Evolutionary conservation across 2,797 vertebrate species (phyloP).

Genomic region (Nothura maculosa): DNA sequence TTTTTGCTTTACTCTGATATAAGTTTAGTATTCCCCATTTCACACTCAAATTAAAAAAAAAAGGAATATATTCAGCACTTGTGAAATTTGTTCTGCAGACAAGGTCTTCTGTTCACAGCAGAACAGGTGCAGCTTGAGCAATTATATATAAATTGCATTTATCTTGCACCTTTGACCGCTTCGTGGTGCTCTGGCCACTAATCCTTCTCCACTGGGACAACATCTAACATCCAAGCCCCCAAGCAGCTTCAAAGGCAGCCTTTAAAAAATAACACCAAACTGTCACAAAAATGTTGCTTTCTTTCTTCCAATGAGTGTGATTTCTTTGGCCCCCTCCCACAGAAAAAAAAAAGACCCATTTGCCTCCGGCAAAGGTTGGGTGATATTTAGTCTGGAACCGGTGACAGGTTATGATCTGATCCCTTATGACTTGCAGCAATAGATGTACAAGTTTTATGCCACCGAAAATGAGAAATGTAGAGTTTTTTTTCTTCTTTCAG

Average conservation of each 20-base stretch:
- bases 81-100: slow-evolving; percentile 43
- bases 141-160: slow-evolving; percentile 75
- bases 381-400: slow-evolving; percentile 31
- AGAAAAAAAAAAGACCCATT: not conserved
- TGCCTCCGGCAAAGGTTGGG: slow-evolving; percentile 16
- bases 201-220: slow-evolving; percentile 61
- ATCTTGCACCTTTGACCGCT: slow-evolving; percentile 69
- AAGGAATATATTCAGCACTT: slow-evolving; percentile 23
- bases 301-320: slow-evolving; percentile 16
- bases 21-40: slow-evolving; percentile 67
- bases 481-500: not conserved
- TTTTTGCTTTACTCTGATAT: slow-evolving; percentile 61
- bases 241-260: slow-evolving; percentile 51
- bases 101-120: slow-evolving; percentile 45
- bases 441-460: not conserved
- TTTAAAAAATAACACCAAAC: slow-evolving; percentile 50
- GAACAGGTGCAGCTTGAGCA: slow-evolving; percentile 72
- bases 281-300: slow-evolving; percentile 50
- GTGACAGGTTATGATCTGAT: slow-evolving; percentile 34
- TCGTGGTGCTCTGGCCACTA: slow-evolving; percentile 52
- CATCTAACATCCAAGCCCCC: slow-evolving; percentile 60
- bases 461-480: not conserved
- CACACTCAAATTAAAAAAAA: slow-evolving; percentile 53
- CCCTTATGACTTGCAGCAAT: slow-evolving; percentile 2
- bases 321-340: not conserved